These are phyloP conservation scores for Sisor rabdophorus DNA, from an alignment of 2,113 vertebrate genomes.

Conservation along the genomic window DNA sequence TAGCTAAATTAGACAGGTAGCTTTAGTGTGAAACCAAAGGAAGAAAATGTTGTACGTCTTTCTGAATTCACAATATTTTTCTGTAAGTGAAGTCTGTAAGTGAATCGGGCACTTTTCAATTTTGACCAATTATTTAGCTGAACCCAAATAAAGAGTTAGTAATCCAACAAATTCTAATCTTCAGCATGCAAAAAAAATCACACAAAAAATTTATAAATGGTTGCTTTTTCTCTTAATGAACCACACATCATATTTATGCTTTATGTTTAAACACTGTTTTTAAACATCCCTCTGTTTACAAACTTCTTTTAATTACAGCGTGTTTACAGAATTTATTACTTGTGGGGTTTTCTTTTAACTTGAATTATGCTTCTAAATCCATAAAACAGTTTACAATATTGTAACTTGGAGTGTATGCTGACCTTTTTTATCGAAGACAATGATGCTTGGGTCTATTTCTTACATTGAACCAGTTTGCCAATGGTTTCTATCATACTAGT, in stretches of 20 bases:
- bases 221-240: neutral
- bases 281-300: neutral
- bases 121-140: neutral
- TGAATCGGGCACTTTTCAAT: neutral
- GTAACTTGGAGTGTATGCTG: no score
- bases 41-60: neutral
- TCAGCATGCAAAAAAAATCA: neutral
- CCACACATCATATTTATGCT: no score
- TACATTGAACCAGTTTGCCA: neutral
- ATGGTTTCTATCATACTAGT: no score
- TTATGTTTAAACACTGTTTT: neutral
- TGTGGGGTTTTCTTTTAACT: neutral
- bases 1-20: neutral
- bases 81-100: neutral
- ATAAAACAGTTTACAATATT: neutral
- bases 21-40: neutral
- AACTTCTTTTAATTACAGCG: neutral
- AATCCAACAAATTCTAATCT: neutral
- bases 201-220: neutral
- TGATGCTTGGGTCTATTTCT: neutral
- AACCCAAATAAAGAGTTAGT: neutral
- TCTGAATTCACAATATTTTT: neutral
- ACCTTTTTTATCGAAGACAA: neutral
- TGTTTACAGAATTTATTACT: neutral
- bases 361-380: neutral